Percentiles rank a stretch among this genome's conserved stretches.
Evolutionary conservation across 2,113 vertebrate species (phyloP).

Genomic region (Corydoras maculifer): DNA sequence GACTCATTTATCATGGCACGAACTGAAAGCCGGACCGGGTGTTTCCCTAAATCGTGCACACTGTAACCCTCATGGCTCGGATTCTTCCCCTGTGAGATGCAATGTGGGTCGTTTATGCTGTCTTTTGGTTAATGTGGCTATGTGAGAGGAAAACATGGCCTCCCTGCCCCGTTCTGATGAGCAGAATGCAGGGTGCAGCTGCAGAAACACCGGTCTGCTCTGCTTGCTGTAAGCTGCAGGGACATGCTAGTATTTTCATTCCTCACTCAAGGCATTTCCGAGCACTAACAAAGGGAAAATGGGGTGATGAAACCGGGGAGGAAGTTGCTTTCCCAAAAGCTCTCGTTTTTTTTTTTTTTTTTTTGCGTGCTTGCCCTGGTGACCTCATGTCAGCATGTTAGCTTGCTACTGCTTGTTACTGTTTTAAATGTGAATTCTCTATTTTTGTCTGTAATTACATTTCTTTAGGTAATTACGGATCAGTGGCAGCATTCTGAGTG

Average conservation of each 20-base stretch:
- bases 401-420: slow-evolving; percentile 48
- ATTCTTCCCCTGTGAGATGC: slow-evolving; percentile 48
- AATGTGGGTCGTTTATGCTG: slow-evolving; percentile 58
- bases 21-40: too few relatives aligned
- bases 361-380: slow-evolving; percentile 40
- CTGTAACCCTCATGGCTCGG: slow-evolving; percentile 41
- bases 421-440: background rate
- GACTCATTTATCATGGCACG: too few relatives aligned
- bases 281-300: slow-evolving; percentile 65
- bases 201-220: slow-evolving; percentile 46
- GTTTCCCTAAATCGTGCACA: slow-evolving; percentile 7
- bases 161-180: slow-evolving; percentile 45
- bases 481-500: too few relatives aligned
- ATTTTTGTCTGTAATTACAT: slow-evolving; percentile 15
- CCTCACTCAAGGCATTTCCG: slow-evolving; percentile 72
- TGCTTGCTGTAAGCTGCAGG: slow-evolving; percentile 55
- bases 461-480: slow-evolving; percentile 12
- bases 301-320: slow-evolving; percentile 63
- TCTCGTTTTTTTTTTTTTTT: background rate
- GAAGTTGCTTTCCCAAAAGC: slow-evolving; percentile 63
- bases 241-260: slow-evolving; percentile 74
- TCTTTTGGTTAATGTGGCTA: slow-evolving; percentile 64
- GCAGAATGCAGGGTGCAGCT: slow-evolving; percentile 51
- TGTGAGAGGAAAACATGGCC: slow-evolving; percentile 56
- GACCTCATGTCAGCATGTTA: slow-evolving; percentile 48